Base-by-base conservation (phyloP, 1,140 invertebrate species). In the Papilio machaon region DNA sequence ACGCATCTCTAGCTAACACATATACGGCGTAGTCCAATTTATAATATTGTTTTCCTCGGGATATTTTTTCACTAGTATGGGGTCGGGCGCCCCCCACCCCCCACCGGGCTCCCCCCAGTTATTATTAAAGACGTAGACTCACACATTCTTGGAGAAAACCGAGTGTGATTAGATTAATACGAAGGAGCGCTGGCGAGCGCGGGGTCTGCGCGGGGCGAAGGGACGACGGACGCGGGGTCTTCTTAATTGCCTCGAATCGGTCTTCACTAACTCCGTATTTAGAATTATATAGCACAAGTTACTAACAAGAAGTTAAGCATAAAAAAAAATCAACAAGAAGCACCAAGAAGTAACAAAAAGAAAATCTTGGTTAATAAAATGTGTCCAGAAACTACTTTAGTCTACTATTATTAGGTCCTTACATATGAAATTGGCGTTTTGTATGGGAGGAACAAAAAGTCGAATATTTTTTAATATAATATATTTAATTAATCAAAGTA, bases 11-110 rank as follows among this genome's bases (percentile, higher is more conserved):
- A 23, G 58, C 58, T 19, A 19, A 87, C 89, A 88, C 87, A 89
- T 84, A 87, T 85, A 82, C 49, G 77, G 35, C 78, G 77, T 64
- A 73, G 84, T 89, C 91, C 93, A 93, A 94, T 94, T 94, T 94
- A 94, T 94, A 94, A 94, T 94, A 94, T 94, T 94, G 93, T 94
- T 94, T 94, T 94, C 92, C 89, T 93, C 90, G 80, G 89, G 91
- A 93, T 94, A 94, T 94, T 94, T 94, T 94, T 94, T 93, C 93
- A 94, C 90, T 94, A 94, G 91, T 90, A 87, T 89, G 87, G 87
- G 85, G 86, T 73, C 60, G 78, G 88, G 87, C 70, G 84, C 81
- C 38, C 85, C 80, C 77, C 73, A 35, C 77, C 82, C 78, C 58
- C 79, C 80, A 13, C 11, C 10, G 43, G 38, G 77, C 73, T 23